Evolutionary conservation across 2,113 vertebrate genomes (phyloP), one percentile per base, ranked within the genome.

Genomic region (Pomatorhinus ruficollis): DNA sequence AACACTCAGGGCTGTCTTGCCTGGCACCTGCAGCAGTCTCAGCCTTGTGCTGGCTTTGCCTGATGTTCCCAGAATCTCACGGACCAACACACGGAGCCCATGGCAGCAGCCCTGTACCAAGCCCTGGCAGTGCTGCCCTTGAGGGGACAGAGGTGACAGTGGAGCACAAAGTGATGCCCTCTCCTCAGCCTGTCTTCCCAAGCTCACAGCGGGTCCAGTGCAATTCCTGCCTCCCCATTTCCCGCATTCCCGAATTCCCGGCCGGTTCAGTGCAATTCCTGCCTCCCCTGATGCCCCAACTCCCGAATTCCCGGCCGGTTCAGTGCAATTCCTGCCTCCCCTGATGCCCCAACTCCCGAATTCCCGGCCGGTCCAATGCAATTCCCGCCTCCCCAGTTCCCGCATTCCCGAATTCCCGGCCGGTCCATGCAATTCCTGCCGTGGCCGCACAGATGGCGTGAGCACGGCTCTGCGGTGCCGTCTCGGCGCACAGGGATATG

Each of bases 401-500:
- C 11, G 10, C 9, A 14, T 31, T 24, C 27, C 74, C 8, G 12
- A 1, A 5, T 10, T 56, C n/a, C 35, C 9, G 31, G 24, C 17
- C 11, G 8, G 1, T 4, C 47, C 47, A 2, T 66, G 93, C 90
- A 77, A 3, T 91, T 94, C 95, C 78, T 2, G 12, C 12, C 37
- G 53, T 3, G 53, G 7, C 81, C 68, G 14, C 27, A 0, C 16
- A 94, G 96, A 40, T 69, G 94, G 87, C 61, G 49, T 40, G 20
- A 31, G 61, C n/a, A 9, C 2, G 19, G 53, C 22, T 39, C 31
- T n/a, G 60, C 23, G 1, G 15, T 15, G 65, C 54, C 42, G 23
- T 18, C 10, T 8, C 30, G 1, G 28, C 2, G 37, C 27, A 1
- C 49, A 8, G 11, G 3, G 22, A 6, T 15, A 24, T 3, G 6